A percentile compares a stretch with the other conserved stretches of the same genome.
Conservation (phyloP, 1,140 invertebrate genomes). For the Drosophila lacteicornis region DNA sequence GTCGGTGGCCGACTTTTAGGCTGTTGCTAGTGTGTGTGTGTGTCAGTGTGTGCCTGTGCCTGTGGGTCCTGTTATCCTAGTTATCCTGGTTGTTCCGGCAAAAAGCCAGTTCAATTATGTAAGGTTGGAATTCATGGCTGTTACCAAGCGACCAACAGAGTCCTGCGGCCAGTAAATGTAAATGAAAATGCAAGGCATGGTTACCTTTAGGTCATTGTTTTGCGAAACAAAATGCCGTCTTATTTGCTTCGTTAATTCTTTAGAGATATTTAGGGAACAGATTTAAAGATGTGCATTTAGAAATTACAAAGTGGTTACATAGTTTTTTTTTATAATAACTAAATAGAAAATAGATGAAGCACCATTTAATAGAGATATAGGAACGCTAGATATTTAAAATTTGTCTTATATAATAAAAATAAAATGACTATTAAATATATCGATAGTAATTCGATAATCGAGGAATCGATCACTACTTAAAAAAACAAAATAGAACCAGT, state of each 20-base stretch:
- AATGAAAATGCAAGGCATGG: slow-evolving; percentile 2
- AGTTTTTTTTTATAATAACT: neutral
- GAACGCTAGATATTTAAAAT: no score
- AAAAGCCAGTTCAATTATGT: slow-evolving; percentile 58
- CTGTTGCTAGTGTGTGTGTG: slow-evolving; percentile 36
- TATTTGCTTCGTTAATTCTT: neutral
- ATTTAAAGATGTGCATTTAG: neutral
- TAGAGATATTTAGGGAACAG: neutral
- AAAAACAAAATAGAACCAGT: no score
- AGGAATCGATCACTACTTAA: no score
- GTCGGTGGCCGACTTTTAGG: slow-evolving; percentile 13
- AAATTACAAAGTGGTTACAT: neutral
- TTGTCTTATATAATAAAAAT: no score
- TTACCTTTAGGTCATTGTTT: neutral
- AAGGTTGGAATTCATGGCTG: slow-evolving; percentile 38
- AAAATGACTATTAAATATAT: no score
- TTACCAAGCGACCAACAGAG: slow-evolving; percentile 30
- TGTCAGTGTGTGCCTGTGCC: slow-evolving; percentile 8
- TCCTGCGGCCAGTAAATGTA: slow-evolving; percentile 12
- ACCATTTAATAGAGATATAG: no score
- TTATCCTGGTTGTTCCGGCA: slow-evolving; percentile 19
- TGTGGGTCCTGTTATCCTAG: slow-evolving; percentile 14
- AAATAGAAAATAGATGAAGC: neutral
- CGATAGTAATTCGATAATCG: no score
- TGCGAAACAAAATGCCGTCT: neutral